Evolutionary conservation across 37 sponge, comb jelly and placozoan species (phyloP).

Genomic region (Oscarella lobularis): DNA sequence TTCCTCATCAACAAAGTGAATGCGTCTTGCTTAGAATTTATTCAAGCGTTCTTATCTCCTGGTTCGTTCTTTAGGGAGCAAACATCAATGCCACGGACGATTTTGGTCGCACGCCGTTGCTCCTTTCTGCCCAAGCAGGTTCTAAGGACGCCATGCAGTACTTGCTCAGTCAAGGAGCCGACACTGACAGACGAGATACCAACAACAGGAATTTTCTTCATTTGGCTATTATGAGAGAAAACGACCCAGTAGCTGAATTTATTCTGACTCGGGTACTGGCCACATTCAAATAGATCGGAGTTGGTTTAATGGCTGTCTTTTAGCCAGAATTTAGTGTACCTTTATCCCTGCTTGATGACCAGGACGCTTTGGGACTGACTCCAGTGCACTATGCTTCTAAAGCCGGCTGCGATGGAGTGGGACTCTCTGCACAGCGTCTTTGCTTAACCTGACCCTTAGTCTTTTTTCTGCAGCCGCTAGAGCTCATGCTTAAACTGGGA

Average conservation of each 20-base stretch:
- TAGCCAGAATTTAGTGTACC: too few species aligned
- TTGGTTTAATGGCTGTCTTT: too few species aligned
- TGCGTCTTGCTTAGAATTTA: background rate
- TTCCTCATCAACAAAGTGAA: background rate
- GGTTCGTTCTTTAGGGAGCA: slow-evolving; percentile 11
- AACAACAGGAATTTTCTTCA: slow-evolving; percentile 1
- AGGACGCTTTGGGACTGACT: slow-evolving; percentile 3
- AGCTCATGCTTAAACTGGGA: background rate
- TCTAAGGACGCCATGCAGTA: slow-evolving; percentile 19
- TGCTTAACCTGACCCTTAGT: background rate
- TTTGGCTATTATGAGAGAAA: slow-evolving; percentile 8
- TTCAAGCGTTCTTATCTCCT: too few species aligned
- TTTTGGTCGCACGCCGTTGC: slow-evolving; percentile 71
- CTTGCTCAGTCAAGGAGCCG: slow-evolving; percentile 32
- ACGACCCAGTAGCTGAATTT: too few species aligned
- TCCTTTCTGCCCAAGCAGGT: slow-evolving; percentile 29
- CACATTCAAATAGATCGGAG: too few species aligned
- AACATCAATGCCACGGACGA: slow-evolving; percentile 38
- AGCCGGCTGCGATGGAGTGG: too few species aligned
- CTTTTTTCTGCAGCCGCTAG: background rate
- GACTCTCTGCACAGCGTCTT: background rate
- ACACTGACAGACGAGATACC: slow-evolving; percentile 25
- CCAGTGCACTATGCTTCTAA: slow-evolving; percentile 9
- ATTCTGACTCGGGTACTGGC: too few species aligned
- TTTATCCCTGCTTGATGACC: slow-evolving; percentile 1